Evolutionary conservation across 2,888 invertebrate species (phyloP).

Genomic region (Pollenia amentaria): DNA sequence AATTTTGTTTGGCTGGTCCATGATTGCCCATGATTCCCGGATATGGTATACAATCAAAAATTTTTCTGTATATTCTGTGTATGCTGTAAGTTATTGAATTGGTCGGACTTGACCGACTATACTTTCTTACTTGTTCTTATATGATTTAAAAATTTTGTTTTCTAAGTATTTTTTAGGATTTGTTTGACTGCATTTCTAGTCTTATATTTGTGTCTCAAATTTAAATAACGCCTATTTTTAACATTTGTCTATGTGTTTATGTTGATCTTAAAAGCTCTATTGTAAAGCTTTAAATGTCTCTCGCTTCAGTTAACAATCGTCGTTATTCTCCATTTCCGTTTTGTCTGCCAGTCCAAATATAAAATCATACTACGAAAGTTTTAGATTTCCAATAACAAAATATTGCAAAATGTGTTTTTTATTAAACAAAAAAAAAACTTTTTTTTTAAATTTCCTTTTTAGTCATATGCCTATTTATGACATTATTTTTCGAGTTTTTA

Average conservation of each 20-base stretch:
- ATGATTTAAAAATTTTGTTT: not conserved
- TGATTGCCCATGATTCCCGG: too few relatives aligned
- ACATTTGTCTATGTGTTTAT: not conserved
- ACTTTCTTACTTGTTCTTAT: not conserved
- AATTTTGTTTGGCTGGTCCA: too few relatives aligned
- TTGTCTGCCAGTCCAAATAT: constrained; percentile 56
- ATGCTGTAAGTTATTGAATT: too few relatives aligned
- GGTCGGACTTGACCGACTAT: too few relatives aligned
- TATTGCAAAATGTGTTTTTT: constrained; percentile 49
- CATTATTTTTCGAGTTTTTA: constrained; percentile 25
- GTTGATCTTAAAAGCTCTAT: constrained; percentile 74
- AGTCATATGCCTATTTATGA: constrained; percentile 61
- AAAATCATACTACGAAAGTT: constrained; percentile 5
- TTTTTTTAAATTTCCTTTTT: constrained; percentile 31
- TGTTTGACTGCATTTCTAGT: constrained; percentile 17
- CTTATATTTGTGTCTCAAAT: constrained; percentile 14
- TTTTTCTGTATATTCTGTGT: too few relatives aligned
- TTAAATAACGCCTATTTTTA: constrained; percentile 42
- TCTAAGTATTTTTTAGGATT: not conserved
- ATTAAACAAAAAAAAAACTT: constrained; percentile 27
- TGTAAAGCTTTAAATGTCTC: constrained; percentile 80
- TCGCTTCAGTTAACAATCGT: constrained; percentile 79
- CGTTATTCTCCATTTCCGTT: constrained; percentile 74
- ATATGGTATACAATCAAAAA: too few relatives aligned
- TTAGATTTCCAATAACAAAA: not conserved